phyloP scores from a whole-genome alignment of 2,113 vertebrate species.

The Barbus barbus region DNA sequence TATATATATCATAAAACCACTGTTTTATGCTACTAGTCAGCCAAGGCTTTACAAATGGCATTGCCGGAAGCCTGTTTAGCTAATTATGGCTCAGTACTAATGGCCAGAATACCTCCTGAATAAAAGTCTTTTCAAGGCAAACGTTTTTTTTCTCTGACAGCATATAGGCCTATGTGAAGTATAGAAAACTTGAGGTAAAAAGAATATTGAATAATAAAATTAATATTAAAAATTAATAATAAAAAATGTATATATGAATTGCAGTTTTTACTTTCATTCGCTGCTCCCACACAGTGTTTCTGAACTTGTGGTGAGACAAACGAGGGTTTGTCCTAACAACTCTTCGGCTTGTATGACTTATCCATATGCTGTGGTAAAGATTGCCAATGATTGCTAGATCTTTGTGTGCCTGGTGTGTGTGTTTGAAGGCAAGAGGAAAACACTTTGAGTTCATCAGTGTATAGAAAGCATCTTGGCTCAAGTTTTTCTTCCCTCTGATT shows the following conservation, averaged over 20 bases:
- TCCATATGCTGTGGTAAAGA: slow-evolving; percentile 25
- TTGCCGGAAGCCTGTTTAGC: background rate
- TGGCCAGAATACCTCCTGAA: no score
- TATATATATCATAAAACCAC: no score
- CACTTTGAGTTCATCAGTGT: background rate
- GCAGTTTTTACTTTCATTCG: background rate
- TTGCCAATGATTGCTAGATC: slow-evolving; percentile 19
- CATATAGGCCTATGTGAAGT: no score
- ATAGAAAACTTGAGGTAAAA: no score
- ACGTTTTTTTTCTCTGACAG: no score
- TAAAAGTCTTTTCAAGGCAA: no score
- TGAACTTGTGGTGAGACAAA: slow-evolving; percentile 28
- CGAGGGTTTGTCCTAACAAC: slow-evolving; percentile 20
- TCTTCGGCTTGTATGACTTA: background rate
- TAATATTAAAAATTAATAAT: background rate
- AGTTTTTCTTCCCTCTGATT: slow-evolving; percentile 2
- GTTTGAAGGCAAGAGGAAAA: background rate
- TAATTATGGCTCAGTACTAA: no score
- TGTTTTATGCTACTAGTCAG: background rate
- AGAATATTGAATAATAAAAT: no score
- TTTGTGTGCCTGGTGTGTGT: background rate
- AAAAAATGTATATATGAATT: background rate
- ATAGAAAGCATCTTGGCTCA: slow-evolving; percentile 2
- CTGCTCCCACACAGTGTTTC: background rate
- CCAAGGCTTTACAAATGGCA: background rate